These are phyloP conservation scores for Limnodromus scolopaceus DNA, from an alignment of 2,797 vertebrate species.

Conservation along the genomic window DNA sequence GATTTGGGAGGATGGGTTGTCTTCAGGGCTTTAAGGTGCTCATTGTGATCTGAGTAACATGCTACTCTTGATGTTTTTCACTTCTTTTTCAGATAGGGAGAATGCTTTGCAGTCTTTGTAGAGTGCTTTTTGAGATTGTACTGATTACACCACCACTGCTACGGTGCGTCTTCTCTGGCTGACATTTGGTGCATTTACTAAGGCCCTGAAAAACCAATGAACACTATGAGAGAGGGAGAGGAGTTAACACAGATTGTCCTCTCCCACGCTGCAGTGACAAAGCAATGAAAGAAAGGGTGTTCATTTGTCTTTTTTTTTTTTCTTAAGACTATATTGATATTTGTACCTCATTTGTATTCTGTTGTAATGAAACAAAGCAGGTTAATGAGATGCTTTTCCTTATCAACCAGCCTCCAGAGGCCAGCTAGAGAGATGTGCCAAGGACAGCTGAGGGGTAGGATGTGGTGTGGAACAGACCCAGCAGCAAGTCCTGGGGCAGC, in stretches of 20 bases:
- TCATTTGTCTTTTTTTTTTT: not conserved
- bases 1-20: not conserved
- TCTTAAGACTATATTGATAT: not conserved
- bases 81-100: not conserved
- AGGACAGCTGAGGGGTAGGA: not conserved
- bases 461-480: not conserved
- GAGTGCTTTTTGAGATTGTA: not conserved
- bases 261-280: not conserved
- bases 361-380: not conserved
- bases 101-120: not conserved
- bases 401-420: not conserved
- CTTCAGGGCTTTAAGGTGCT: not conserved
- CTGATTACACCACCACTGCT: not conserved
- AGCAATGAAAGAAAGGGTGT: not conserved
- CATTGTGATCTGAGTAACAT: not conserved
- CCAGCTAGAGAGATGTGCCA: not conserved
- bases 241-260: not conserved
- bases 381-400: not conserved
- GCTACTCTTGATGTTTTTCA: not conserved
- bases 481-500: not conserved
- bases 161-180: not conserved
- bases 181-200: not conserved
- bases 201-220: not conserved
- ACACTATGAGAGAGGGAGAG: not conserved
- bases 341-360: not conserved